Conservation (phyloP, 2,888 invertebrate genomes). For the Rhimphoctona megacephalus region DNA sequence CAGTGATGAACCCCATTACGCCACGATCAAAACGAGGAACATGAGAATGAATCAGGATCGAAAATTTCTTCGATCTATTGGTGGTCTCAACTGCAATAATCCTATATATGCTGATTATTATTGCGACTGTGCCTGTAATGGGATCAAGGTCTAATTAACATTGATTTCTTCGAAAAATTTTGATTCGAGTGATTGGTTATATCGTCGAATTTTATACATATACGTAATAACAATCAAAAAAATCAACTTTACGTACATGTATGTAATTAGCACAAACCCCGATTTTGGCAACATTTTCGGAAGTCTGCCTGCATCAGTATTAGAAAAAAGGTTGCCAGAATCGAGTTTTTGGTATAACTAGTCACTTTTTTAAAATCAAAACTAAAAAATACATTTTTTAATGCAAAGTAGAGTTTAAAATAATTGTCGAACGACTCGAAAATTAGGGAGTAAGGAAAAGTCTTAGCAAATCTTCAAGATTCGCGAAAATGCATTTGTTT, state of each 20-base stretch:
- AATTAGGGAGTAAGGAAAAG: not conserved
- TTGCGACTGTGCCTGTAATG: not conserved
- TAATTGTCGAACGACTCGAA: not conserved
- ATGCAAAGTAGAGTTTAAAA: not conserved
- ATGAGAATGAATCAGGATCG: slow-evolving; percentile 46
- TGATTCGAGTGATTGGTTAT: slow-evolving; percentile 46
- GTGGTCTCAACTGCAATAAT: not conserved
- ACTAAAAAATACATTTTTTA: not conserved
- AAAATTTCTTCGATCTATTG: slow-evolving; percentile 61
- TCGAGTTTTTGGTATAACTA: slow-evolving; percentile 28
- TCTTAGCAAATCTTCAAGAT: slow-evolving; percentile 6
- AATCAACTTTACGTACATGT: not conserved
- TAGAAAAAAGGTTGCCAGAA: not conserved
- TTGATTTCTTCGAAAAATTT: not conserved
- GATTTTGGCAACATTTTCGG: slow-evolving; percentile 14
- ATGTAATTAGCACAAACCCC: slow-evolving; percentile 3
- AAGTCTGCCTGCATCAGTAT: not conserved
- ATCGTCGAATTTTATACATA: slow-evolving; percentile 5
- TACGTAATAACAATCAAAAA: not conserved
- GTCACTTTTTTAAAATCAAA: slow-evolving; percentile 40
- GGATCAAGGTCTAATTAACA: slow-evolving; percentile 12
- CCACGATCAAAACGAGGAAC: slow-evolving; percentile 72
- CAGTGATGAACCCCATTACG: slow-evolving; percentile 64
- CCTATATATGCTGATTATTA: not conserved
- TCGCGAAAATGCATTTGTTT: not conserved